Evolutionary conservation across 2,797 vertebrate genomes (phyloP).

Genomic region (Neostethus bicornis): DNA sequence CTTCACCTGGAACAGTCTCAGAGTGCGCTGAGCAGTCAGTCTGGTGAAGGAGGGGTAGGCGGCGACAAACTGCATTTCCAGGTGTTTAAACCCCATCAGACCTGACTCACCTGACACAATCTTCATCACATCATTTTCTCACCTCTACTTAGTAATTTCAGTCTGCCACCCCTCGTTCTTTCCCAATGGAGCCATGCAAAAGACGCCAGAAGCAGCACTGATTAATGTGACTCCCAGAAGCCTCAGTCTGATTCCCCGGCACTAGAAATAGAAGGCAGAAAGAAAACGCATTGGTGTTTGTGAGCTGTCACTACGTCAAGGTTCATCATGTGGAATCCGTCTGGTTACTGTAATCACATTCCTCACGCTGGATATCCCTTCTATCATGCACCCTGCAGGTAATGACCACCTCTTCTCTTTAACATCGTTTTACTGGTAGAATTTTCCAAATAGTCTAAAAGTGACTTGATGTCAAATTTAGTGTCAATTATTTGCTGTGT

Average conservation of each 20-base stretch:
- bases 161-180: not conserved
- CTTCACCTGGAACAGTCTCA: constrained; percentile 49
- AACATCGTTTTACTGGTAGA: not conserved
- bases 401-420: constrained; percentile 4
- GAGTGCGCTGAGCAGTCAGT: constrained; percentile 37
- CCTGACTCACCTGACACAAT: constrained; percentile 57
- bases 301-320: constrained; percentile 45
- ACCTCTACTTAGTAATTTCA: constrained; percentile 19
- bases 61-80: constrained; percentile 37
- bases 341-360: constrained; percentile 81
- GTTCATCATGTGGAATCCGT: constrained; percentile 82
- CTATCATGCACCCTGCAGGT: constrained; percentile 80
- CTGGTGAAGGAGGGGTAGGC: not conserved
- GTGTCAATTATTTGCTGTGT: not conserved
- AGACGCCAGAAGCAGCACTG: constrained; percentile 44
- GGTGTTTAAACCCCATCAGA: constrained; percentile 60
- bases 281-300: constrained; percentile 14
- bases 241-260: constrained; percentile 38
- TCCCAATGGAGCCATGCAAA: constrained; percentile 49
- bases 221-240: constrained; percentile 49
- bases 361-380: constrained; percentile 78
- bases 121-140: constrained; percentile 15
- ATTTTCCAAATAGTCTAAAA: not conserved
- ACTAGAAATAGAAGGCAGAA: constrained; percentile 44
- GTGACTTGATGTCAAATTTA: not conserved